phyloP scores from a whole-genome alignment of 1,140 invertebrate genomes.

The Armadillidium nasatum region DNA sequence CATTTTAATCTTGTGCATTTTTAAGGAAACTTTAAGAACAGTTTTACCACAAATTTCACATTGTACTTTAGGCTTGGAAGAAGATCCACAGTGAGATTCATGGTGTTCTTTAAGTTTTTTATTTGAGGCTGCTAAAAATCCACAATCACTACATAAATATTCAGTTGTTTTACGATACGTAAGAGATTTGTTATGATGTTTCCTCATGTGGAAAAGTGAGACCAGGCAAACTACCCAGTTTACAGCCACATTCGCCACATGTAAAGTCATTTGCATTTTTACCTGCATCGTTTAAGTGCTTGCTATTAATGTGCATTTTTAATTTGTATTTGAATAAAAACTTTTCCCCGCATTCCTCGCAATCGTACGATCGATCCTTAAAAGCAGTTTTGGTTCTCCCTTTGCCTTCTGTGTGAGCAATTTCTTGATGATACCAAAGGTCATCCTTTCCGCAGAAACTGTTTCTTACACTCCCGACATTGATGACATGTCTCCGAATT shows the following conservation, averaged over 20 bases:
- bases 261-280: slow-evolving; percentile 44
- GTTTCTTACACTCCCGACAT: slow-evolving; percentile 42
- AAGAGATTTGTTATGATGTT: slow-evolving; percentile 43
- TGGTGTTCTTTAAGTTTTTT: slow-evolving; percentile 44
- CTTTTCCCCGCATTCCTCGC: slow-evolving; percentile 43
- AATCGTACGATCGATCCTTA: slow-evolving; percentile 44
- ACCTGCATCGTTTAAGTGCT: slow-evolving; percentile 43
- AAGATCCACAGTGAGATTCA: slow-evolving; percentile 43
- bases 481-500: slow-evolving; percentile 42
- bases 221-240: slow-evolving; percentile 42
- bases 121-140: slow-evolving; percentile 42
- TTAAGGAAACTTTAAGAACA: slow-evolving; percentile 43
- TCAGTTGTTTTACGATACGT: slow-evolving; percentile 42
- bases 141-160: slow-evolving; percentile 43
- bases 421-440: slow-evolving; percentile 42
- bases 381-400: slow-evolving; percentile 42
- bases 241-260: slow-evolving; percentile 43
- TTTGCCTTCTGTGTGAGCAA: slow-evolving; percentile 41
- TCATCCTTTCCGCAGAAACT: slow-evolving; percentile 44
- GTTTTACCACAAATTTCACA: slow-evolving; percentile 45
- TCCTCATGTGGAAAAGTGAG: slow-evolving; percentile 45
- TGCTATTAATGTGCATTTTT: slow-evolving; percentile 45
- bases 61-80: slow-evolving; percentile 43
- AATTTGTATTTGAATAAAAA: slow-evolving; percentile 44
- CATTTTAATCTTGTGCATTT: slow-evolving; percentile 45